Base-by-base conservation (phyloP, 2,888 invertebrate species). In the Sepioteuthis lessoniana region DNA sequence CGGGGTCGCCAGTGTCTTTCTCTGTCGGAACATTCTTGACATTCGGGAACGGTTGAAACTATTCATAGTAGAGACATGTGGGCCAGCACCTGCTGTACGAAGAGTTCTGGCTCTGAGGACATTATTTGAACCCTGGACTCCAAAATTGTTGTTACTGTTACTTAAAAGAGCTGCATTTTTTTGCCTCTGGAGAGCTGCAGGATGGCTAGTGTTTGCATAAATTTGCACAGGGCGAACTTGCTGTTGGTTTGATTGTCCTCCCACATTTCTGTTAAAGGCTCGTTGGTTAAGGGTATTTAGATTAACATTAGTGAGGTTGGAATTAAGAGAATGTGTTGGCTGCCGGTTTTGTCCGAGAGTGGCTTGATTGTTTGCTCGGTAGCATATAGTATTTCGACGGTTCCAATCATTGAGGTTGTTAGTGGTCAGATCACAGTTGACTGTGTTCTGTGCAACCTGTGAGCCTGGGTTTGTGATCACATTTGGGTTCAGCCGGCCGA, bases 391-490 rank as follows among this genome's bases (percentile, higher is more conserved):
- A 31, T 92, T 92, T 13, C 92, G 92, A 47, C 47, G 42, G 92
- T 92, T 92, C 92, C 92, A 92, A 47, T 92, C 92, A 31, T 92
- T 92, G n/a, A 92, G n/a, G 42, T 92, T 92, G 47, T 92, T 92
- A 31, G 92, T 47, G 7, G 46, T 38, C 42, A 92, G 31, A 92
- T 47, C 42, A 42, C 38, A 42, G 92, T 92, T 92, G 47, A 92
- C 46, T 21, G 92, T 92, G 47, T 92, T 92, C 46, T 92, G 92
- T 47, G 28, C 92, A n/a, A 25, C 10, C 16, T 76, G 76, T 2
- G 76, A 76, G 10, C n/a, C n/a, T 31, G 46, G 92, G 42, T 21
- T 92, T 7, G 92, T 19, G 31, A 92, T 92, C 42, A 47, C n/a
- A 47, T 92, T 92, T 10, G 47, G 47, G 35, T 92, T 92, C 47